Evolutionary conservation across 35 echinoderm and acorn worm genomes (phyloP).

Genomic region (Apostichopus californicus): DNA sequence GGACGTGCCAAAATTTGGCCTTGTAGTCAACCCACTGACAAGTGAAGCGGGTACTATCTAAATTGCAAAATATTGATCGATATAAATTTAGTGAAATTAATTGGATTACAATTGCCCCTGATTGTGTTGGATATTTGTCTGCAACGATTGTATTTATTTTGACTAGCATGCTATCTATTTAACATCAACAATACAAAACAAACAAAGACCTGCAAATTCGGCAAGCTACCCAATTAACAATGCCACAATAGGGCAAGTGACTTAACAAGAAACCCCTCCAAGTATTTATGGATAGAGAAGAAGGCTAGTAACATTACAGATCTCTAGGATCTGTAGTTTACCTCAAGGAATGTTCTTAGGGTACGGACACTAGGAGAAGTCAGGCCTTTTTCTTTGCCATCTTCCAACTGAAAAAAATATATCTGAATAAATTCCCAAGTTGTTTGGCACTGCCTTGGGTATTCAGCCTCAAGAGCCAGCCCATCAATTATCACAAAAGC

Average conservation of each 20-base stretch:
- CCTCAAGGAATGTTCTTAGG: neutral
- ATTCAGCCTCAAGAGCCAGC: neutral
- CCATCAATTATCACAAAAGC: neutral
- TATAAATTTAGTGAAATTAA: too few species aligned
- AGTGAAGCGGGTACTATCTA: too few species aligned
- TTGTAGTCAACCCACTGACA: too few species aligned
- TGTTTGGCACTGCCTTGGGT: neutral
- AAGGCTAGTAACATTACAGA: neutral
- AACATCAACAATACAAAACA: too few species aligned
- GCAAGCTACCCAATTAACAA: neutral
- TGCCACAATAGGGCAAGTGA: neutral
- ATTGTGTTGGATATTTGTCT: too few species aligned
- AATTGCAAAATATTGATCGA: too few species aligned
- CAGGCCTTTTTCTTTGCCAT: neutral
- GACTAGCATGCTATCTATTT: too few species aligned
- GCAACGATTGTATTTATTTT: too few species aligned
- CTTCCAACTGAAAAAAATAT: neutral
- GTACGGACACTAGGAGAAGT: neutral
- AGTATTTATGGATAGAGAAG: neutral
- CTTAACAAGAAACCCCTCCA: neutral
- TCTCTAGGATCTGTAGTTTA: neutral
- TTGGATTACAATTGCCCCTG: too few species aligned
- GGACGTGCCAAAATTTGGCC: too few species aligned
- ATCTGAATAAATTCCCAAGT: neutral
- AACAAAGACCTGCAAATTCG: too few species aligned